Base-by-base conservation (phyloP, 2,888 invertebrate species). In the Caenorhabditis auriculariae region DNA sequence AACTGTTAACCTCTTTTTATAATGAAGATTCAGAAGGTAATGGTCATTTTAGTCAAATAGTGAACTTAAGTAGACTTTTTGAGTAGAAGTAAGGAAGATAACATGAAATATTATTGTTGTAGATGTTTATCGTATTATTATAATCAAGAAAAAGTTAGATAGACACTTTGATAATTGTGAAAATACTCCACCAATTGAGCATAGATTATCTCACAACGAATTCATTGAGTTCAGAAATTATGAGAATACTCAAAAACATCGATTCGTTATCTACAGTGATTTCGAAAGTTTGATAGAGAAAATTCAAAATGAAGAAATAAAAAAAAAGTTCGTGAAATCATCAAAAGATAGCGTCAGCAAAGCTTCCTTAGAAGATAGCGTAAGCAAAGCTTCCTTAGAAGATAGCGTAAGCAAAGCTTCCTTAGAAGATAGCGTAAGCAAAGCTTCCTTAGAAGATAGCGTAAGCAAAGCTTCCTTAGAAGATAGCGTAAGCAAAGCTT, bases 191-290 rank as follows among this genome's bases (percentile, higher is more conserved):
- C 66, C 68, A 3, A 26, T 68, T 9, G 55, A 52, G 39, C 55
- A 54, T 32, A 43, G 9, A 32, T 46, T 51, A 49, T 50, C 56
- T 17, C 27, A 63, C 4, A 51, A 63, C 42, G 29, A 63, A 48
- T 38, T 17, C n/a, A 44, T 60, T 17, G 43, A 68, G 39, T 67
- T 68, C 45, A 21, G 50, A 55, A 68, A 60, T 26, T 45, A 56
- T 39, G 26, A 42, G 1, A 69, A 61, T 29, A 65, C 69, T 19
- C 69, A 69, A 47, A 69, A 60, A 29, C 61, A 62, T 55, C 32
- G 66, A 39, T 69, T 49, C 32, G 54, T 69, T 17, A 53, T 57
- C 28, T 66, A 66, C 48, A 51, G 57, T 23, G 66, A 66, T 37
- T 65, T 66, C 51, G 66, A 66, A 46, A 43, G 21, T 53, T 47